Percentiles rank a stretch among this genome's conserved stretches.
These are phyloP conservation scores for Huso huso DNA, from an alignment of 2,797 vertebrate genomes.

Conservation along the genomic window DNA sequence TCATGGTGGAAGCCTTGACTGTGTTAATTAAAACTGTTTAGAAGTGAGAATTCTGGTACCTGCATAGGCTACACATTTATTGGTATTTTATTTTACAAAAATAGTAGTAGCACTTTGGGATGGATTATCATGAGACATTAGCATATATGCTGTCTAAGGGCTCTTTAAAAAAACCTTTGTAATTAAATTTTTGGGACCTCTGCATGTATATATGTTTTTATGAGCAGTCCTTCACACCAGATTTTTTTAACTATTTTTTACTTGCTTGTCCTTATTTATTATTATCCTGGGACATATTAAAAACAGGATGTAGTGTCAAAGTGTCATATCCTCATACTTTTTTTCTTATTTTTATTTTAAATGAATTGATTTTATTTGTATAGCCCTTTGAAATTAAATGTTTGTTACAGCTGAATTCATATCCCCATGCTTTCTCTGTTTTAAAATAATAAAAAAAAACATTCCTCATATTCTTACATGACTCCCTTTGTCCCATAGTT, in stretches of 20 bases:
- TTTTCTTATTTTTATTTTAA: not conserved
- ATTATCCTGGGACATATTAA: slow-evolving; percentile 24
- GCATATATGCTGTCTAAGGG: too few relatives aligned
- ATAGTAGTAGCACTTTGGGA: too few relatives aligned
- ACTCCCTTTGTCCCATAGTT: too few relatives aligned
- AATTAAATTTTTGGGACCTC: slow-evolving; percentile 6
- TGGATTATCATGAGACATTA: too few relatives aligned
- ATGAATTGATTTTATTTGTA: too few relatives aligned
- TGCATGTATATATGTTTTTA: not conserved
- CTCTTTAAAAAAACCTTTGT: not conserved
- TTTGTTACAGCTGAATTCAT: not conserved
- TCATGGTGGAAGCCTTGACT: too few relatives aligned
- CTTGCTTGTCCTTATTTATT: slow-evolving; percentile 9
- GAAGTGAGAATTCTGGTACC: too few relatives aligned
- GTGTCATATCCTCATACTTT: slow-evolving; percentile 11
- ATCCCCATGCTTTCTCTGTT: slow-evolving; percentile 14
- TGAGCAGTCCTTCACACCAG: slow-evolving; percentile 25
- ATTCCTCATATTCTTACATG: too few relatives aligned
- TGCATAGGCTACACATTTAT: too few relatives aligned
- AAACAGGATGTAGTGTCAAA: slow-evolving; percentile 21
- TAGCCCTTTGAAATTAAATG: too few relatives aligned
- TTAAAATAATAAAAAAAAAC: not conserved
- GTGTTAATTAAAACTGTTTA: too few relatives aligned
- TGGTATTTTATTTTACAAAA: too few relatives aligned
- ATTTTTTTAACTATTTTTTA: slow-evolving; percentile 26